Evolutionary conservation across 2,113 vertebrate genomes (phyloP).

Genomic region (Hyperopisus bebe): DNA sequence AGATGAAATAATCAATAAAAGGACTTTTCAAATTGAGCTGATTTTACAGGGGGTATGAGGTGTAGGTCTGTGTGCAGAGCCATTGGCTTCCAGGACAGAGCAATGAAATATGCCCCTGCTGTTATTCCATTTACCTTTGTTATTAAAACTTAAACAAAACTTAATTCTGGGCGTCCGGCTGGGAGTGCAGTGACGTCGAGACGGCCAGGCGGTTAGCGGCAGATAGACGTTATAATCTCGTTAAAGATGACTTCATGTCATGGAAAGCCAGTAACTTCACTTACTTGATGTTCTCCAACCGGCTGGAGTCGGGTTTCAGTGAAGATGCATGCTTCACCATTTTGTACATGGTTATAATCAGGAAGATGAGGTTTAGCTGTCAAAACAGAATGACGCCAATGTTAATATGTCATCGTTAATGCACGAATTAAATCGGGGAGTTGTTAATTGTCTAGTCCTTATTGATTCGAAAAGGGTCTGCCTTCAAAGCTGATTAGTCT

Average conservation of each 20-base stretch:
- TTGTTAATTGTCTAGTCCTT: constrained; percentile 50
- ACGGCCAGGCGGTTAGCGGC: not conserved
- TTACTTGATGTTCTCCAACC: constrained; percentile 99
- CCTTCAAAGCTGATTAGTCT: constrained; percentile 50
- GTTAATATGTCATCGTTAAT: constrained; percentile 51
- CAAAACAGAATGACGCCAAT: constrained; percentile 64
- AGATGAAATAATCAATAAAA: not conserved
- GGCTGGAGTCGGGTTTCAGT: constrained; percentile 97
- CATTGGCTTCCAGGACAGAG: not conserved
- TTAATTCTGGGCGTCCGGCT: not conserved
- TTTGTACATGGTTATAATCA: constrained; percentile 97
- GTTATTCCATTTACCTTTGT: not conserved
- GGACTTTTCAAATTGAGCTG: not conserved
- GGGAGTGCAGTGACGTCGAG: not conserved
- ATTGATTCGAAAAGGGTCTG: constrained; percentile 34
- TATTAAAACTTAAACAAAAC: not conserved
- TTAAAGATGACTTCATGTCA: constrained; percentile 9
- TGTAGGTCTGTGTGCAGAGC: not conserved
- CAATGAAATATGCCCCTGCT: not conserved
- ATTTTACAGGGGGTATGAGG: not conserved
- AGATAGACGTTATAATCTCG: not conserved
- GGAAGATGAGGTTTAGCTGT: constrained; percentile 97
- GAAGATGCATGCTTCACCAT: constrained; percentile 98
- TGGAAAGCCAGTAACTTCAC: constrained; percentile 43
- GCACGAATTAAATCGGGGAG: constrained; percentile 34